Base-by-base conservation (phyloP, 2,888 invertebrate genomes). In the Drosophila anomelani region DNA sequence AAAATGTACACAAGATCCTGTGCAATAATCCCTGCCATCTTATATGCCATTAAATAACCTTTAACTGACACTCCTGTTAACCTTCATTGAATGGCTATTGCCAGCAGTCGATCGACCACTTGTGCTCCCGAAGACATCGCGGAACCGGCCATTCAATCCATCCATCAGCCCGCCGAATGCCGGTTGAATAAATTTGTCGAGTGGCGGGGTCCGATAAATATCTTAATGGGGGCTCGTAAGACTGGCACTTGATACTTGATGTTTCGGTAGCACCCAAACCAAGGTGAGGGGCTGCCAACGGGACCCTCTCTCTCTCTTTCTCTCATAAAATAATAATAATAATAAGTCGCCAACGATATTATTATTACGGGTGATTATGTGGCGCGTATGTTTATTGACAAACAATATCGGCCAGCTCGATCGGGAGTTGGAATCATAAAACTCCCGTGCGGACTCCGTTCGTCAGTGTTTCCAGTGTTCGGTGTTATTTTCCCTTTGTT, bases 361-460 rank as follows among this genome's bases (percentile, higher is more conserved):
- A 73, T 80, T 85, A 85, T 85, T 76, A 63, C 49, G 54, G 77
- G 70, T 75, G 77, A 88, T 88, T 88, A 88, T 83, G 88, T 83
- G 84, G 89, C 87, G 87, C 87, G 84, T 86, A 82, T 86, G 84
- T 86, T 80, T 84, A 79, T 86, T 83, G 88, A 83, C 79, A 83
- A 79, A 81, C 72, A 88, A 80, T 71, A 76, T 70, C 53, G 71
- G 13, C n/a, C 10, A n/a, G 44, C 29, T 55, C 58, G 77, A 73
- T 73, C 73, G 67, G 58, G 66, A 66, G 64, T 77, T 60, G 61
- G 47, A 36, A 49, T 54, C 66, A 75, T 79, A 67, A 62, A 72
- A 79, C 77, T 79, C 66, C 75, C 70, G 82, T 74, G 56, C 44
- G 34, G 46, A 54, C 41, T 55, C 20, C 51, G 57, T 26, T 43